Base-by-base conservation (phyloP, 35 echinoderm and acorn worm genomes). In the Acanthaster planci region DNA sequence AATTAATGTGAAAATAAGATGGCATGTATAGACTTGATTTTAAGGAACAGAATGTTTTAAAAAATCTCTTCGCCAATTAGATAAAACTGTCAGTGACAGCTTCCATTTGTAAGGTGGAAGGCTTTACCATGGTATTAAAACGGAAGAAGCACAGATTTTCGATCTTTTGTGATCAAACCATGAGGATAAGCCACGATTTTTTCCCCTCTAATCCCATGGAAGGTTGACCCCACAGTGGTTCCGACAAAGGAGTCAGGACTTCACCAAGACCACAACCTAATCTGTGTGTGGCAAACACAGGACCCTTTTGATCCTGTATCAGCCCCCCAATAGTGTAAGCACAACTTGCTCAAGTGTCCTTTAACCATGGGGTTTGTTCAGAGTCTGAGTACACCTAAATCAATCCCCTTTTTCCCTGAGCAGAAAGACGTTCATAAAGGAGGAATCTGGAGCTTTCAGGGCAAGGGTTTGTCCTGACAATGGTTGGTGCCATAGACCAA, bases 241-340 rank as follows among this genome's bases (percentile, higher is more conserved):
- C 15, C 21, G 26, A 72, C 60, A 68, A 68, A 7, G 29, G 22
- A 68, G 60, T 68, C 0, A 67, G 10, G 23, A 68, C 32, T 68
- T 68, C 60, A 12, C 42, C 32, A 34, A 34, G 60, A 26, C 57
- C 64, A 72, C 64, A 31, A 34, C 34, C 21, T 72, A 72, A 72
- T 72, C 64, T 72, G 64, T 72, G 64, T 72, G 64, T 72, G 29
- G 26, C 34, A 26, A 72, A 72, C 64, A 72, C 64, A 72, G 34
- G 29, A 21, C 10, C 64, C 64, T 72, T 12, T 72, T 72, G 26
- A 72, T 26, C 34, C 34, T 10, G 19, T 72, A 29, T 72, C 64
- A 72, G 64, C 64, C 64, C 12, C 57, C 64, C 64, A 72, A 72
- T 29, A 72, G 30, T 26, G 34, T 26, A 72, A 36, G 29, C 64